Conservation (phyloP, 1,140 invertebrate genomes). For the Drosophila pachea region DNA sequence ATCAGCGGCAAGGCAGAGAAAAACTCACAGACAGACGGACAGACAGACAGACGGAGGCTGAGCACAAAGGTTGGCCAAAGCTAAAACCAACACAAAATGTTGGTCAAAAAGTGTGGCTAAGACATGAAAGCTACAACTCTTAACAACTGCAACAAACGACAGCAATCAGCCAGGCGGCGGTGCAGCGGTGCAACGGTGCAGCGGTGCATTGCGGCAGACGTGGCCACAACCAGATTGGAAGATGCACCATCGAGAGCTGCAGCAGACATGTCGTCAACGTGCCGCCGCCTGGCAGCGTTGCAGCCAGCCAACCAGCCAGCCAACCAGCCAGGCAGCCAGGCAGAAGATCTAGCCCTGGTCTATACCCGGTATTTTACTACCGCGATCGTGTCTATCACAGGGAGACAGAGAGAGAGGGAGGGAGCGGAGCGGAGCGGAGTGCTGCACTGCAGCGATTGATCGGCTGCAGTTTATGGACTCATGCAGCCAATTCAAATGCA, state of each 20-base stretch:
- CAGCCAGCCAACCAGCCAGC: constrained; percentile 23
- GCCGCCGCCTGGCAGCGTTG: constrained; percentile 35
- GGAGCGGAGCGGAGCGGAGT: neutral
- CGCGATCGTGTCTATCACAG: constrained; percentile 73
- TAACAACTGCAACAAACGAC: constrained; percentile 76
- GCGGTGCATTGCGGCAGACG: neutral
- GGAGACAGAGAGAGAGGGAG: too few relatives aligned
- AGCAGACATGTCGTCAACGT: constrained; percentile 71
- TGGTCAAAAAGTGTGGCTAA: constrained; percentile 78
- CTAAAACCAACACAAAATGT: constrained; percentile 70
- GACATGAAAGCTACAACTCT: constrained; percentile 77
- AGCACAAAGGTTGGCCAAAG: constrained; percentile 13
- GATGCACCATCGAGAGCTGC: constrained; percentile 44
- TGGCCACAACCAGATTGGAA: constrained; percentile 41
- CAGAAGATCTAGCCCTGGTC: constrained; percentile 68
- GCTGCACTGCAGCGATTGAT: constrained; percentile 64
- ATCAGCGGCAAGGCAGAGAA: constrained; percentile 13
- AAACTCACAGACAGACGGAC: constrained; percentile 13
- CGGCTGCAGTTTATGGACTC: constrained; percentile 78
- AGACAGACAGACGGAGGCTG: constrained; percentile 1
- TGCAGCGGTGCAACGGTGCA: neutral
- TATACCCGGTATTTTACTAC: constrained; percentile 75
- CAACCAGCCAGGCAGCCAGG: constrained; percentile 7
- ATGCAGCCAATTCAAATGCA: constrained; percentile 78
- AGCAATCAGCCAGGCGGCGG: constrained; percentile 56